phyloP scores from a whole-genome alignment of 2,113 vertebrate genomes.

The Microcebus jonahi region DNA sequence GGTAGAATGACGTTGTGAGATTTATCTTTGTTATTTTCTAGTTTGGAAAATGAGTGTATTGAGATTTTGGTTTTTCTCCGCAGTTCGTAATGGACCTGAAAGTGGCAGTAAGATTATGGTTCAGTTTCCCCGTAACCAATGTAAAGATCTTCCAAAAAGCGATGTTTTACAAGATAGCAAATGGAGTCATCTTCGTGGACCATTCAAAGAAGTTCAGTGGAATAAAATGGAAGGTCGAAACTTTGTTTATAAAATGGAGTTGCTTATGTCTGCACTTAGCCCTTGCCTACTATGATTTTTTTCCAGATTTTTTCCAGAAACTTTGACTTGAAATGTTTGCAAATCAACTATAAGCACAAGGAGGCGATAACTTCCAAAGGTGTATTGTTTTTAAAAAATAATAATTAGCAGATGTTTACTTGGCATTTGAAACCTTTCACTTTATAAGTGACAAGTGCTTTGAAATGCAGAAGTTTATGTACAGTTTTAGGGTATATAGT shows the following conservation, averaged over 20 bases:
- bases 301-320: neutral
- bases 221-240: conserved; percentile 98
- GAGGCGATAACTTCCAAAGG: conserved; percentile 27
- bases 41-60: neutral
- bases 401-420: neutral
- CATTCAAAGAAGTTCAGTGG: conserved; percentile 96
- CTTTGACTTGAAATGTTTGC: neutral
- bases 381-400: neutral
- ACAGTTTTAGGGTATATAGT: conserved; percentile 9
- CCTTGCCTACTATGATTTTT: conserved; percentile 85
- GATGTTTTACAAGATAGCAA: conserved; percentile 95
- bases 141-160: conserved; percentile 94
- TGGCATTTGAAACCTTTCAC: conserved; percentile 53
- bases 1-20: neutral
- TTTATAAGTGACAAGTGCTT: conserved; percentile 63
- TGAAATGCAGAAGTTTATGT: conserved; percentile 30
- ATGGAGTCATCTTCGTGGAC: conserved; percentile 96
- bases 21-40: neutral
- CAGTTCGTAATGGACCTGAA: conserved; percentile 97
- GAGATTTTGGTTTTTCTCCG: neutral
- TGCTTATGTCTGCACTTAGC: conserved; percentile 96
- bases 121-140: conserved; percentile 94
- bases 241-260: conserved; percentile 99
- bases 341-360: neutral
- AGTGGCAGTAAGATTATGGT: conserved; percentile 97